These are phyloP conservation scores for Apotomis capreana DNA, from an alignment of 2,888 invertebrate genomes.

Conservation along the genomic window DNA sequence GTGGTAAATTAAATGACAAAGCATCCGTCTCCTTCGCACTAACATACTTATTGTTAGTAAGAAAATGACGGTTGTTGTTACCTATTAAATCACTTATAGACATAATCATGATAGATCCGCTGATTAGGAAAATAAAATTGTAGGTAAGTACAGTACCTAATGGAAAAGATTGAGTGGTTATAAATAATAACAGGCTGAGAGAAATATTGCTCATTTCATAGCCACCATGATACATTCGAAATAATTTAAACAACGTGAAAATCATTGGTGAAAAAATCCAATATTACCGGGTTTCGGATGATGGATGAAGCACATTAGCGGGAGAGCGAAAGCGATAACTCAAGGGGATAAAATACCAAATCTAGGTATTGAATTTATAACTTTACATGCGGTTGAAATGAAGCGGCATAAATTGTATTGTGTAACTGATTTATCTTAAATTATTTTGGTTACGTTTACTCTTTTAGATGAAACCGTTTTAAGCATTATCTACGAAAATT, in stretches of 20 bases:
- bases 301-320: slow-evolving; percentile 46
- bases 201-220: slow-evolving; percentile 16
- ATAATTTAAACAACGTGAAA: slow-evolving; percentile 32
- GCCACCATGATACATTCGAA: slow-evolving; percentile 19
- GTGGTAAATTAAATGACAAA: no score
- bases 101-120: no score
- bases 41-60: no score
- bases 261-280: slow-evolving; percentile 43
- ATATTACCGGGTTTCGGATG: slow-evolving; percentile 43
- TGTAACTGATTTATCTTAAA: neutral
- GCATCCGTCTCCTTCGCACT: no score
- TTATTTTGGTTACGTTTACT: neutral
- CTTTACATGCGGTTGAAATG: slow-evolving; percentile 39
- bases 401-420: slow-evolving; percentile 32
- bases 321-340: slow-evolving; percentile 41
- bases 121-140: no score
- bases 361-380: slow-evolving; percentile 41
- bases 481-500: no score
- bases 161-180: no score
- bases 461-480: no score
- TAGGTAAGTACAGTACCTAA: no score
- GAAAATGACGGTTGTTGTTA: no score
- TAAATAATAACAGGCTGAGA: no score
- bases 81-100: no score
- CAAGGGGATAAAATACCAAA: slow-evolving; percentile 40